Evolutionary conservation across 1,140 invertebrate genomes (phyloP).

Genomic region (Hypothenemus hampei): DNA sequence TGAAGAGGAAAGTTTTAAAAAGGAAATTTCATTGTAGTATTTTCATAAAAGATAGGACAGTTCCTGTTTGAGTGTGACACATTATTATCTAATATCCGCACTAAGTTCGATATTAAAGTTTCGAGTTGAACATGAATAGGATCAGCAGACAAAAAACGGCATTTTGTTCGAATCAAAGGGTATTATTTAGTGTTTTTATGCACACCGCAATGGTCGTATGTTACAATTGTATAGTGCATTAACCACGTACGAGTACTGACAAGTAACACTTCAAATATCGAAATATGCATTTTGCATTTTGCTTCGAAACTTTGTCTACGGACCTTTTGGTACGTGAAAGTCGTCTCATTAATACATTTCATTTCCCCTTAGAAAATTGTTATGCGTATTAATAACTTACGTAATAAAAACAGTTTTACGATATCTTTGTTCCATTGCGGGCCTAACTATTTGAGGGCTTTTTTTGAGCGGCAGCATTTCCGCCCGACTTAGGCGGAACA

Average conservation of each 20-base stretch:
- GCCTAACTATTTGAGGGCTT: neutral
- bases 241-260: no score
- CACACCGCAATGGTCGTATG: no score
- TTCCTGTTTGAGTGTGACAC: no score
- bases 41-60: no score
- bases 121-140: slow-evolving; percentile 13
- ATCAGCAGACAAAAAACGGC: slow-evolving; percentile 17
- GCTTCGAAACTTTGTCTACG: no score
- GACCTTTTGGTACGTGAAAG: no score
- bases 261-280: no score
- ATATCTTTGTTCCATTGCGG: neutral
- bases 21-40: no score
- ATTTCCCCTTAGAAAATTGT: neutral
- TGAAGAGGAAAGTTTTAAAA: no score
- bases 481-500: neutral
- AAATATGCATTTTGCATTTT: no score
- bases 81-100: slow-evolving; percentile 6
- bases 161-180: slow-evolving; percentile 13
- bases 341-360: neutral
- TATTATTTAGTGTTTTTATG: slow-evolving; percentile 12
- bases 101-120: slow-evolving; percentile 16
- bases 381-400: neutral
- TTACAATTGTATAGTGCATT: no score
- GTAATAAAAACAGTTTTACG: neutral
- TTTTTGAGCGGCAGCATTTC: neutral